Evolutionary conservation across 1,140 invertebrate species (phyloP), one percentile per base, ranked within the genome.

Genomic region (Yoshiicerus persimilis): DNA sequence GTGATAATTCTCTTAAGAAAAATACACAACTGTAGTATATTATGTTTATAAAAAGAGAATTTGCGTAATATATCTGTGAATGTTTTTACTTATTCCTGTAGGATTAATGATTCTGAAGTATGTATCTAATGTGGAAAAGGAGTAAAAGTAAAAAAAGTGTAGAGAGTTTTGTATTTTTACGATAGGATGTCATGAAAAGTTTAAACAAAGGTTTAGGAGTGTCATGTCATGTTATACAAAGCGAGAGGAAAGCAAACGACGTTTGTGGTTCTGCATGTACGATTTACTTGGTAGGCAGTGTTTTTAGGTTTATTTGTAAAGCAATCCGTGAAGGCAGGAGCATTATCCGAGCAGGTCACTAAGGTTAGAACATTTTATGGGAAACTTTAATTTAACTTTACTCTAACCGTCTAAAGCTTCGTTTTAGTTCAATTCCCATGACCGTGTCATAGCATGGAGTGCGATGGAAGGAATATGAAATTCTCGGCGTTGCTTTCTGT

Each of bases 391-490:
- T 89, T 89, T 88, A 85, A 88, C 84, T 88, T 85, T 88, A 13
- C 11, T 10, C 66, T 30, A 10, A 11, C 75, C 56, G 47, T 56
- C n/a, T 56, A 56, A n/a, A 86, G 56, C 86, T 36, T 16, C 47
- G 56, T 70, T 66, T 88, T 84, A 88, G 88, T 66, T 88, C 88
- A 88, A 89, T 89, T 89, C 88, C 88, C 88, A 89, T 89, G 88
- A 89, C 88, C 88, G 80, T 77, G 30, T 38, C 75, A 83, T 56
- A 56, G 47, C 75, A 83, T 39, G 34, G 77, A 83, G 38, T 39
- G 38, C 66, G 66, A 4, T 25, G 30, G 10, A 9, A 83, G 38
- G 34, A 38, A 41, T 41, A 83, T 25, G 77, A 83, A 41, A 83
- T 83, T 39, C 32, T 83, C 34, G 20, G 77, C 77, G 11, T 83